Conservation (phyloP, 2,797 vertebrate species). For the Agapornis canus region DNA sequence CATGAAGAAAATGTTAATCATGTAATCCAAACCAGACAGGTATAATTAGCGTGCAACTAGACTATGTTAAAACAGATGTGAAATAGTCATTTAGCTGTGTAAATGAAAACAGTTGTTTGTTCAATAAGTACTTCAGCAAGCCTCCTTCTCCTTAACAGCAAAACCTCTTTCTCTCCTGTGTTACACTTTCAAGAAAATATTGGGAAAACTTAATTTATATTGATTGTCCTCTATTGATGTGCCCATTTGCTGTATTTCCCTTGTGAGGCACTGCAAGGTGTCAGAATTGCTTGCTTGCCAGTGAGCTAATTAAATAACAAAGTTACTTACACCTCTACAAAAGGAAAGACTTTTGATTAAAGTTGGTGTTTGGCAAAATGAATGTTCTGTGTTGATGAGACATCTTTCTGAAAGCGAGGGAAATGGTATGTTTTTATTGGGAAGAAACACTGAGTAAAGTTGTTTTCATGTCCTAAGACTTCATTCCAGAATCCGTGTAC, state of each 20-base stretch:
- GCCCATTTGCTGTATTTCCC: neutral
- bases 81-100: neutral
- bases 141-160: neutral
- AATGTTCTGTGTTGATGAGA: neutral
- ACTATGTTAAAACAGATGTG: neutral
- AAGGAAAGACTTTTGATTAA: neutral
- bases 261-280: neutral
- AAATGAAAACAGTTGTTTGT: conserved; percentile 3
- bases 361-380: neutral
- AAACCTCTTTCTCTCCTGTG: neutral
- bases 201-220: neutral
- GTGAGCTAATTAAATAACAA: neutral
- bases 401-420: neutral
- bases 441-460: neutral
- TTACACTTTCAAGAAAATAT: neutral
- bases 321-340: neutral
- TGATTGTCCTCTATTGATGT: neutral
- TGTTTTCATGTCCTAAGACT: neutral
- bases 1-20: neutral
- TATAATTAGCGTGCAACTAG: neutral
- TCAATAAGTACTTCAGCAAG: neutral
- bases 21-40: neutral
- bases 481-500: neutral
- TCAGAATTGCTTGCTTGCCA: neutral
- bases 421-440: neutral